These are phyloP conservation scores for Hippocampus comes DNA, from an alignment of 2,113 vertebrate genomes.

Conservation along the genomic window DNA sequence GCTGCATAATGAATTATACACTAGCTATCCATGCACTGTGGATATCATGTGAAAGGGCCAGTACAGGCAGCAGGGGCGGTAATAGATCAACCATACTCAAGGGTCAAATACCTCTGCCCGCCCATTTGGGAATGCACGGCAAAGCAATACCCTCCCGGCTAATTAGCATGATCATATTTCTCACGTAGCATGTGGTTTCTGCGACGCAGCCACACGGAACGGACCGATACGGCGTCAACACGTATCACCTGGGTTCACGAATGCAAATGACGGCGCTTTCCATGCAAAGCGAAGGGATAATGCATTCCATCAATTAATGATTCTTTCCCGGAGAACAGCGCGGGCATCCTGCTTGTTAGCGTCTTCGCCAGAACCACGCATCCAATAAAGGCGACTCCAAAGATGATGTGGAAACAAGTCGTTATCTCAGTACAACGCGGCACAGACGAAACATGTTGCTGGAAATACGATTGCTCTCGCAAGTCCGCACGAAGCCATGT, in stretches of 20 bases:
- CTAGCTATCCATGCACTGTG: constrained; percentile 21
- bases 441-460: background rate
- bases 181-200: constrained; percentile 41
- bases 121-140: constrained; percentile 27
- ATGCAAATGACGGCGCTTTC: constrained; percentile 30
- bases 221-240: constrained; percentile 19
- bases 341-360: constrained; percentile 8
- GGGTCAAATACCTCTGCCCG: constrained; percentile 21
- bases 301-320: constrained; percentile 25
- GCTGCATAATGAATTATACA: constrained; percentile 5
- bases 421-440: background rate
- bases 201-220: constrained; percentile 8
- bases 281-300: constrained; percentile 18
- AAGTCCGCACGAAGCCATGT: constrained; percentile 1
- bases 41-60: constrained; percentile 27
- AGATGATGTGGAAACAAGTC: background rate
- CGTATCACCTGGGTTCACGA: constrained; percentile 26
- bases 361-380: background rate
- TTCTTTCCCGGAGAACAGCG: background rate
- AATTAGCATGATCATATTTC: constrained; percentile 55
- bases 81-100: constrained; percentile 34
- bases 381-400: background rate
- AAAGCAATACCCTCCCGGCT: constrained; percentile 38
- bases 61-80: constrained; percentile 36
- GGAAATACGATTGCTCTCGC: background rate